Conservation (phyloP, 2,113 vertebrate genomes). For the Eonycteris spelaea region DNA sequence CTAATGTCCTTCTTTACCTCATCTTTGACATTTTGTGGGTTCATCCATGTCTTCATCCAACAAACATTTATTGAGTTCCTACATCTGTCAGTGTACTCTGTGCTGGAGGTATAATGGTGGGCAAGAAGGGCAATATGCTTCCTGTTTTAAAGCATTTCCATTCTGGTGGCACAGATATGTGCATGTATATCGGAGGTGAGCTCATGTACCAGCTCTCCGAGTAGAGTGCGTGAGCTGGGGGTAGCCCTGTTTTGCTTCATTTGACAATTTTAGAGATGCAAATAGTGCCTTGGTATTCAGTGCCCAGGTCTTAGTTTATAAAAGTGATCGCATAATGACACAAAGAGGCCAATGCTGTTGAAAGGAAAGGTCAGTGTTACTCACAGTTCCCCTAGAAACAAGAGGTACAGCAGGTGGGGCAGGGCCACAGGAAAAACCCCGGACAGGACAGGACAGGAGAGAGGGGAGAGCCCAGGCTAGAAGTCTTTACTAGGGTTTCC, state of each 20-base stretch:
- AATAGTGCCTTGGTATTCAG: neutral
- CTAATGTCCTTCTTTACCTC: neutral
- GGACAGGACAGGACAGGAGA: neutral
- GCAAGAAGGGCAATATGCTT: neutral
- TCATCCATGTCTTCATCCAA: neutral
- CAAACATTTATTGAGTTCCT: neutral
- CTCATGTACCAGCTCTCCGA: neutral
- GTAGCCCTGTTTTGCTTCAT: neutral
- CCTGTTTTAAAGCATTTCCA: neutral
- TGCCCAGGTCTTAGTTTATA: neutral
- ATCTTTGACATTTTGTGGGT: neutral
- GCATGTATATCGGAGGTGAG: accelerated
- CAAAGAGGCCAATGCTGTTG: neutral
- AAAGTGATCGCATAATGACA: neutral
- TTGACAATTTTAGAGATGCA: neutral
- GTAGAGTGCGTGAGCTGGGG: neutral
- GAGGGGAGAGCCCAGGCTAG: neutral
- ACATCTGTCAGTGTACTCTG: accelerated
- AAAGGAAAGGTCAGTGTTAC: neutral
- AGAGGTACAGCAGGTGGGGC: neutral
- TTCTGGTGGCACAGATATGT: neutral
- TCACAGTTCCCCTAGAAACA: neutral
- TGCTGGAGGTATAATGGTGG: neutral
- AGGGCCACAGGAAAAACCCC: neutral
- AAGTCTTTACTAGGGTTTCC: neutral